Conservation (phyloP, 2,113 vertebrate species). For the Cichladusa arquata region DNA sequence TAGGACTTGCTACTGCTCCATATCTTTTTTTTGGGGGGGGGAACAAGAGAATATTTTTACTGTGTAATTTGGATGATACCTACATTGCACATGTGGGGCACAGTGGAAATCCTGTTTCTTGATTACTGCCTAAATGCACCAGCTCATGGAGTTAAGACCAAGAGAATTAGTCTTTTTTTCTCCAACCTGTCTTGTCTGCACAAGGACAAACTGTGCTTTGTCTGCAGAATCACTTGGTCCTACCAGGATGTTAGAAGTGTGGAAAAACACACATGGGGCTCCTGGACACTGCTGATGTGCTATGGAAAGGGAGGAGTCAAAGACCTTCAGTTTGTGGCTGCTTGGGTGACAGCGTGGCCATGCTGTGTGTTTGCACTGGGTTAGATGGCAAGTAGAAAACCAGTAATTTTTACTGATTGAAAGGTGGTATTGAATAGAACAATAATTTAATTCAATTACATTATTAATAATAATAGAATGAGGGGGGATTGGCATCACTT, state of each 20-base stretch:
- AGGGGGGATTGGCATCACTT: neutral
- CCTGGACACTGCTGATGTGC: neutral
- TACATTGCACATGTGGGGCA: neutral
- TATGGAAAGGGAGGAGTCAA: neutral
- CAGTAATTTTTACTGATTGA: neutral
- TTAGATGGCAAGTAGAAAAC: neutral
- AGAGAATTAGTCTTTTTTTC: neutral
- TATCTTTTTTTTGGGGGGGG: neutral
- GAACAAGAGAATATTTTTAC: neutral
- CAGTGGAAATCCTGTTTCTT: neutral
- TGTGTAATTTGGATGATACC: neutral
- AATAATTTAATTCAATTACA: neutral
- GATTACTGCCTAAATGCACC: neutral
- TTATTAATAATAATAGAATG: neutral
- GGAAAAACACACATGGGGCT: neutral
- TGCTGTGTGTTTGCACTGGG: rapidly evolving
- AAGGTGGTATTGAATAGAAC: neutral
- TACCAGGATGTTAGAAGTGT: neutral
- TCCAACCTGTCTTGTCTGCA: neutral
- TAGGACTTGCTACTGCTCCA: neutral
- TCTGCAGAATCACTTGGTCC: neutral
- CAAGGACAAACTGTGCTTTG: neutral
- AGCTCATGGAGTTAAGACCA: neutral
- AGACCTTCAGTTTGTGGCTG: neutral
- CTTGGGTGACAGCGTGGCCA: neutral